Conservation (phyloP, 2,888 invertebrate genomes). For the Helicoverpa assulta region DNA sequence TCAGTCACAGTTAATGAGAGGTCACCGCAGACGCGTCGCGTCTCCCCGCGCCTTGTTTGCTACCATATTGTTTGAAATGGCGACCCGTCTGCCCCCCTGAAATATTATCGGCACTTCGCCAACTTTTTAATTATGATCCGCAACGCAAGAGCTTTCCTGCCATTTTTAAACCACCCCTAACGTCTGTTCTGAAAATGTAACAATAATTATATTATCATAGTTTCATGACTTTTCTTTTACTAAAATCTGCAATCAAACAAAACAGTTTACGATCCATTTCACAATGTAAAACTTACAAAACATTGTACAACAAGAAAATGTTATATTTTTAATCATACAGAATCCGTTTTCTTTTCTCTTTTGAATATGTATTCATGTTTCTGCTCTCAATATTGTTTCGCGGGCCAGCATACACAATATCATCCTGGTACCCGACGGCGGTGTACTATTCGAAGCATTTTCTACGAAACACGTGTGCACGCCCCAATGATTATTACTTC, state of each 20-base stretch:
- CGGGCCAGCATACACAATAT: slow-evolving; percentile 66
- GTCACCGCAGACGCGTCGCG: slow-evolving; percentile 73
- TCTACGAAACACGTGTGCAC: slow-evolving; percentile 81
- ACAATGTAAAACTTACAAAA: slow-evolving; percentile 45
- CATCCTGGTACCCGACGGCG: slow-evolving; percentile 65
- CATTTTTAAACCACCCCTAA: slow-evolving; percentile 19
- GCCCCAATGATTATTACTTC: slow-evolving; percentile 85
- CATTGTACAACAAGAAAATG: slow-evolving; percentile 41
- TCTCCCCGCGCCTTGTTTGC: slow-evolving; percentile 65
- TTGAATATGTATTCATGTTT: slow-evolving; percentile 81
- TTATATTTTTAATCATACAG: slow-evolving; percentile 68
- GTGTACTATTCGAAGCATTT: slow-evolving; percentile 77
- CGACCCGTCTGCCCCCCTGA: slow-evolving; percentile 65
- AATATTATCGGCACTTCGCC: slow-evolving; percentile 69
- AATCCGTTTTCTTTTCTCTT: slow-evolving; percentile 72
- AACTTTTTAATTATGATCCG: slow-evolving; percentile 70
- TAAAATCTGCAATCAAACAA: slow-evolving; percentile 4
- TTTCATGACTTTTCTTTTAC: slow-evolving; percentile 3
- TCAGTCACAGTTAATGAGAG: slow-evolving; percentile 82
- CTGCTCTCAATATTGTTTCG: slow-evolving; percentile 84
- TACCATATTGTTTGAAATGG: slow-evolving; percentile 70
- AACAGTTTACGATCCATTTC: slow-evolving; percentile 12
- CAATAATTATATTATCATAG: not conserved
- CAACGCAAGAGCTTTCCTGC: slow-evolving; percentile 38
- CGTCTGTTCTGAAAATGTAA: not conserved